These are phyloP conservation scores for Tinea semifulvella DNA, from an alignment of 2,888 invertebrate species.

Conservation along the genomic window DNA sequence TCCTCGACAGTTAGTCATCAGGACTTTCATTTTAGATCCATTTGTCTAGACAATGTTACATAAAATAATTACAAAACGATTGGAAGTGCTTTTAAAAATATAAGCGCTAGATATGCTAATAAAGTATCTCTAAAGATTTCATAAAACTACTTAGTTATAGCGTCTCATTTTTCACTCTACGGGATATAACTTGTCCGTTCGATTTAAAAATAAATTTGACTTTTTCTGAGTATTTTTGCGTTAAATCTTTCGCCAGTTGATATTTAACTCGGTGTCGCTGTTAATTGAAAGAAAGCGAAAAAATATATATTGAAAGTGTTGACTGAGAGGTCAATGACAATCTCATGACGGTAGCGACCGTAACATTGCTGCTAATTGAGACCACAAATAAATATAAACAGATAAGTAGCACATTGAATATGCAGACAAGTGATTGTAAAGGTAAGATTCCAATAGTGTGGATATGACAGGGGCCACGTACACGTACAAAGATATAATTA, in stretches of 20 bases:
- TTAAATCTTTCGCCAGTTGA: slow-evolving; percentile 1
- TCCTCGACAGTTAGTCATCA: slow-evolving; percentile 9
- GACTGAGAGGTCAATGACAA: slow-evolving; percentile 32
- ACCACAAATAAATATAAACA: no score
- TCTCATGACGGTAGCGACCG: slow-evolving; percentile 21
- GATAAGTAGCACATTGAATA: no score
- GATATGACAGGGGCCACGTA: background rate
- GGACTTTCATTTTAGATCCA: slow-evolving; percentile 10
- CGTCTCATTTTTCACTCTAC: background rate
- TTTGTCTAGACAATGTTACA: slow-evolving; percentile 12
- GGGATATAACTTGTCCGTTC: no score
- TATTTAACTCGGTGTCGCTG: slow-evolving; percentile 3
- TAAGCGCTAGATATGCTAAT: background rate
- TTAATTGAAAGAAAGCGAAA: slow-evolving; percentile 27
- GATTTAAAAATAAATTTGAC: slow-evolving; percentile 5
- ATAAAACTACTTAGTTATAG: slow-evolving; percentile 5
- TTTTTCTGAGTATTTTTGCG: slow-evolving; percentile 1
- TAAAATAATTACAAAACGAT: slow-evolving; percentile 2
- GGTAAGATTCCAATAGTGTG: no score
- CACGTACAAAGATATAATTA: background rate
- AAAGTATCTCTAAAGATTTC: background rate
- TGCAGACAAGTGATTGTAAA: background rate
- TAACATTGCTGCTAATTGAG: no score
- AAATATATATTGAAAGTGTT: slow-evolving; percentile 24
- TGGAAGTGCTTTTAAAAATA: background rate